phyloP scores from a whole-genome alignment of 2,888 invertebrate genomes.

The Andrena flavipes region DNA sequence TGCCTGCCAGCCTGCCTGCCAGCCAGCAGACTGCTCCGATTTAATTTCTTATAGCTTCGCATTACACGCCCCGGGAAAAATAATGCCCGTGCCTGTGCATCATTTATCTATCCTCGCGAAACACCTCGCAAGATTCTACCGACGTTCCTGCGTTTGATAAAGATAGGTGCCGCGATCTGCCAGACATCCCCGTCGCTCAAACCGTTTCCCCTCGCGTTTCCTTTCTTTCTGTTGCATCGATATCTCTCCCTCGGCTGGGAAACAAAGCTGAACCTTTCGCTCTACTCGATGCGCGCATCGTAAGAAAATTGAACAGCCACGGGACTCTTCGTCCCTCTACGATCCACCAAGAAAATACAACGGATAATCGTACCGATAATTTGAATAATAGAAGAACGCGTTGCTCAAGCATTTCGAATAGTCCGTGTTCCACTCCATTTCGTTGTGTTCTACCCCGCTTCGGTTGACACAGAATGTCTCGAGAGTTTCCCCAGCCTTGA shows the following conservation, averaged over 20 bases:
- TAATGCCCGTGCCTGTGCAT: background rate
- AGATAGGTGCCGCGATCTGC: slow-evolving; percentile 14
- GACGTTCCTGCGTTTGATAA: slow-evolving; percentile 1
- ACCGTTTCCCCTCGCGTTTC: background rate
- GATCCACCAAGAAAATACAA: too few species aligned
- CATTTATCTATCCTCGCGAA: background rate
- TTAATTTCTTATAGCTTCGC: slow-evolving; percentile 40
- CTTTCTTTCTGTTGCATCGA: background rate
- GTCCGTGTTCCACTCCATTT: too few species aligned
- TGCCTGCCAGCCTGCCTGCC: background rate
- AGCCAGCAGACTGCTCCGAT: slow-evolving; percentile 6
- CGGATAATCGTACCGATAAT: too few species aligned
- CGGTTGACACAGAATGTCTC: background rate
- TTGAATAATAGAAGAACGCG: too few species aligned
- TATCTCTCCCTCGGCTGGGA: too few species aligned
- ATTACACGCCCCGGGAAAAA: slow-evolving; percentile 8
- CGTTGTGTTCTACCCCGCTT: too few species aligned
- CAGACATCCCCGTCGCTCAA: slow-evolving; percentile 4
- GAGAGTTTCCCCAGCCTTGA: background rate
- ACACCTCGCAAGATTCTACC: slow-evolving; percentile 11
- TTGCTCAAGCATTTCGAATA: too few species aligned
- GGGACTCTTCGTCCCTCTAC: background rate
- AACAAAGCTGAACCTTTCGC: background rate
- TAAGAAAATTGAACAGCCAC: background rate
- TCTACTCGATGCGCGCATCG: background rate